Percentiles rank a stretch among this genome's conserved stretches.
Evolutionary conservation across 2,113 vertebrate genomes (phyloP).

Genomic region (Ophiodon elongatus): DNA sequence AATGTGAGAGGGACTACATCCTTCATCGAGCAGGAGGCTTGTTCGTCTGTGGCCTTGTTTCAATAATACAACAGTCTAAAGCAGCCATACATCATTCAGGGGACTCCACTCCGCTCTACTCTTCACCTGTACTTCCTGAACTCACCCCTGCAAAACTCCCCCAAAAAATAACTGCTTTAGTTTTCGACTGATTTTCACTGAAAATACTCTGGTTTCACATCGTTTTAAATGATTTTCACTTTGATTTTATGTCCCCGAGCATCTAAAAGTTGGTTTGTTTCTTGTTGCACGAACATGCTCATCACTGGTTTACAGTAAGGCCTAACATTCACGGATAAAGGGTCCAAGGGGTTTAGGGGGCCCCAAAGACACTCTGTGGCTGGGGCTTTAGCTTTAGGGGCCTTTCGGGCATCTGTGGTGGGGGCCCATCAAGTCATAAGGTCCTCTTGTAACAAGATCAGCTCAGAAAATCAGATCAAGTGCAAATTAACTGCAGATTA

Average conservation of each 20-base stretch:
- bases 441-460: background rate
- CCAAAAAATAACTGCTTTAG: background rate
- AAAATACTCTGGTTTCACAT: background rate
- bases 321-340: background rate
- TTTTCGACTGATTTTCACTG: background rate
- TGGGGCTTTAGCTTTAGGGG: background rate
- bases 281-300: background rate
- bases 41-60: conserved; percentile 31
- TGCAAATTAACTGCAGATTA: no score
- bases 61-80: conserved; percentile 54
- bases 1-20: background rate
- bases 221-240: background rate
- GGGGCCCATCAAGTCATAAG: background rate
- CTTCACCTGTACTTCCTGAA: background rate
- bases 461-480: background rate
- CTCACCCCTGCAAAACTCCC: background rate
- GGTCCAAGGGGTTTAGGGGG: background rate
- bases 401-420: background rate
- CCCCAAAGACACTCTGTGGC: no score
- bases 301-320: background rate
- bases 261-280: background rate
- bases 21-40: background rate
- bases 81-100: conserved; percentile 58
- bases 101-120: conserved; percentile 1
- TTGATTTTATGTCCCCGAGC: background rate